Base-by-base conservation (phyloP, 2,113 vertebrate genomes). In the Oryzias melastigma region DNA sequence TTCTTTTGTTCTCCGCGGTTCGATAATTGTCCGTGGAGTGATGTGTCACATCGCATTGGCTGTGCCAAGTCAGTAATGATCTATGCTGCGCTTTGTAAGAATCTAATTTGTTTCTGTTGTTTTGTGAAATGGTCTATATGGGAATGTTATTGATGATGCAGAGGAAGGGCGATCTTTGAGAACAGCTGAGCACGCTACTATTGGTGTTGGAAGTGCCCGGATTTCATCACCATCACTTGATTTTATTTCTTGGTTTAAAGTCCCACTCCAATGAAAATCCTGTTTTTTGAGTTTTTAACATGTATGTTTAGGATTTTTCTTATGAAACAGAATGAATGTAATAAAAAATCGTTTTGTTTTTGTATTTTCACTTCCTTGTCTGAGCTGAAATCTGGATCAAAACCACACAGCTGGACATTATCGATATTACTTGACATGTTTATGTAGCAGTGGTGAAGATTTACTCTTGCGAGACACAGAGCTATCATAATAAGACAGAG, bases 71-170 rank as follows among this genome's bases (percentile, higher is more conserved):
- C 71, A 58, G 53, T 66, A 65, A 65, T 68, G 80, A 78, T 76
- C 58, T 66, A 63, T 74, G 58, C 46, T 43, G 45, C 27, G 68
- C 62, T 63, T 60, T 58, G 59, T 64, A 10, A 54, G 64, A 63
- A 71, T 81, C 69, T 60, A 77, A 77, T 83, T 78, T 83, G 73
- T 67, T 58, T 54, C 54, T 53, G 60, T 66, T 78, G 62, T 76
- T 81, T 70, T 52, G 43, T 42, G 52, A 78, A 65, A 48, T 40
- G 42, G 64, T n/a, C 66, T 72, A 48, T 58, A 54, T 35, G 20
- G 48, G 35, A 47, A 52, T n/a, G 1, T 72, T 83, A 83, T 72
- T 64, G 77, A 85, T 74, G 69, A 58, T 29, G 69, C 44, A n/a
- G 40, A 71, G 58, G 27, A 20, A 10, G 56, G 7, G 18, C n/a